Conservation (phyloP, 1,140 invertebrate genomes). For the Plectus sambesii region DNA sequence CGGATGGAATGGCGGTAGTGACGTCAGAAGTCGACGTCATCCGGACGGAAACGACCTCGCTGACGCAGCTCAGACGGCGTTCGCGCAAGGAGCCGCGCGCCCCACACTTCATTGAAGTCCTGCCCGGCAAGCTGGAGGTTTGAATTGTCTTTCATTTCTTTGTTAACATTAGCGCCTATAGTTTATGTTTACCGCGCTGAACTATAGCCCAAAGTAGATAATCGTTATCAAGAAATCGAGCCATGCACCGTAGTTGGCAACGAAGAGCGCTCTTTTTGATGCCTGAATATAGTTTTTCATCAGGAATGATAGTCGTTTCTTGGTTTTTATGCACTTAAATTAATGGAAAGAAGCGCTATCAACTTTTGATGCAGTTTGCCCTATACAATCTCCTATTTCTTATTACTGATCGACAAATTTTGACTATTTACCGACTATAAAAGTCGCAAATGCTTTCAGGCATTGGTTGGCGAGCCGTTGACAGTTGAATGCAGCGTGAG, state of each 20-base stretch:
- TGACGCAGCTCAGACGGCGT: slow-evolving; percentile 25
- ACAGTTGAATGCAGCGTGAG: slow-evolving; percentile 37
- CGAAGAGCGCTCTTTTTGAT: too few relatives aligned
- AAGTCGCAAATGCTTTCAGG: slow-evolving; percentile 18
- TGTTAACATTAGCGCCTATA: too few relatives aligned
- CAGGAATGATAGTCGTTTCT: too few relatives aligned
- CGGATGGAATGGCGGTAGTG: slow-evolving; percentile 35
- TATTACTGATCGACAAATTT: slow-evolving; percentile 7
- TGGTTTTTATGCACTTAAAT: too few relatives aligned
- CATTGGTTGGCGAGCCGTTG: slow-evolving; percentile 24
- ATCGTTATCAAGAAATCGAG: too few relatives aligned
- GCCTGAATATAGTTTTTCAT: too few relatives aligned
- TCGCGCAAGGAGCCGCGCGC: slow-evolving; percentile 29
- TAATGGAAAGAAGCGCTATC: too few relatives aligned
- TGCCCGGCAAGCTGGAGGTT: slow-evolving; percentile 27
- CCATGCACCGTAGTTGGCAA: too few relatives aligned
- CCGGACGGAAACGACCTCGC: neutral
- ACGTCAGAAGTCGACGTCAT: slow-evolving; percentile 33
- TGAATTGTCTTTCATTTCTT: too few relatives aligned
- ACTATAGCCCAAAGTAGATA: too few relatives aligned
- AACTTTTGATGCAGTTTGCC: too few relatives aligned
- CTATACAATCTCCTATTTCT: slow-evolving; percentile 6
- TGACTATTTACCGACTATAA: slow-evolving; percentile 2
- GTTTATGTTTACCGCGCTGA: too few relatives aligned
- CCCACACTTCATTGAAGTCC: slow-evolving; percentile 38